These are phyloP conservation scores for Calephelis nemesis DNA, from an alignment of 1,140 invertebrate genomes.

Conservation along the genomic window DNA sequence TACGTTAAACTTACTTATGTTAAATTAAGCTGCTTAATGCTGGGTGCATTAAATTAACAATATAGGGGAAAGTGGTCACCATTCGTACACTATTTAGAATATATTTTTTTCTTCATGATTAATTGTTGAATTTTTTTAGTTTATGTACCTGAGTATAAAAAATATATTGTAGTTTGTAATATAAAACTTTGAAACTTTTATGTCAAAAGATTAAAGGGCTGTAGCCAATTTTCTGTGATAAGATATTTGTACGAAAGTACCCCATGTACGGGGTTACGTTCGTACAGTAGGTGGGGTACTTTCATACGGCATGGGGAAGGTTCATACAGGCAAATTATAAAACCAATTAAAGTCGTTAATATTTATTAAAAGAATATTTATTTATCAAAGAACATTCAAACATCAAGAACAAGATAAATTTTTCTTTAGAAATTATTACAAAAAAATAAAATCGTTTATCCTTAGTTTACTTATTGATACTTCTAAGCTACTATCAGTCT, in stretches of 20 bases:
- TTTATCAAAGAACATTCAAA: no score
- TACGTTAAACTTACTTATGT: no score
- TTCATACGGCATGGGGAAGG: constrained; percentile 26
- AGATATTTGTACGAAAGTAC: constrained; percentile 24
- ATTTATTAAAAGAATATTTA: no score
- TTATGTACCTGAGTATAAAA: constrained; percentile 14
- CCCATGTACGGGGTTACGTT: constrained; percentile 23
- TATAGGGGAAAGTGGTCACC: constrained; percentile 24
- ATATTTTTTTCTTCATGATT: constrained; percentile 21
- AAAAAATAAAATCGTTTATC: no score
- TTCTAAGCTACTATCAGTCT: no score
- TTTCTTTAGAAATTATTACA: no score
- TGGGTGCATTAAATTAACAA: no score
- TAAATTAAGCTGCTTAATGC: no score
- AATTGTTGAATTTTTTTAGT: constrained; percentile 19
- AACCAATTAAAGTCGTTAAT: background rate
- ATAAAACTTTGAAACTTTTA: constrained; percentile 23
- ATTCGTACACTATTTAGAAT: constrained; percentile 22
- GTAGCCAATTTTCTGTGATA: constrained; percentile 24
- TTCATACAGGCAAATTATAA: constrained; percentile 28
- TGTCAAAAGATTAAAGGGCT: constrained; percentile 20
- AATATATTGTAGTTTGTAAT: no score
- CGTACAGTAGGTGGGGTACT: constrained; percentile 23
- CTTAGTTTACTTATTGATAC: no score
- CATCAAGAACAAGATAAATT: no score